Conservation (phyloP, 2,113 vertebrate species). For the Aphelocoma coerulescens region DNA sequence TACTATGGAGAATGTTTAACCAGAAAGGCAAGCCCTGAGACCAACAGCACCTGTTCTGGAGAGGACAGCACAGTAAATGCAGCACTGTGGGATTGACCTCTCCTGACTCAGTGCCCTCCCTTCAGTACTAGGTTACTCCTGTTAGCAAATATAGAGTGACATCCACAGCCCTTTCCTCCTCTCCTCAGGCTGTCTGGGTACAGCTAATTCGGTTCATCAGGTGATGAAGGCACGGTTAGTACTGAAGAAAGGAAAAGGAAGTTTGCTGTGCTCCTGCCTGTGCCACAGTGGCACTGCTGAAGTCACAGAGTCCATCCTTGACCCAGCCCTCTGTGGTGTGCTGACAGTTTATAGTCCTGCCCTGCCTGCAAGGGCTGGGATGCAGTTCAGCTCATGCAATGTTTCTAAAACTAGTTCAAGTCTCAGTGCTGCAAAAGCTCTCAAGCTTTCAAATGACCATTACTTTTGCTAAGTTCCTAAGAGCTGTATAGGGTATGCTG, state of each 20-base stretch:
- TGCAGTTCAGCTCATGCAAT: background rate
- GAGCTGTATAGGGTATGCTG: no score
- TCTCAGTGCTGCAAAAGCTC: background rate
- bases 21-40: background rate
- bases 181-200: background rate
- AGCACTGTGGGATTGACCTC: accelerated
- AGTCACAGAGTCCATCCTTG: background rate
- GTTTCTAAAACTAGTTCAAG: background rate
- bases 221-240: background rate
- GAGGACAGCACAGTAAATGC: background rate
- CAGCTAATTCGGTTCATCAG: background rate
- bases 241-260: background rate
- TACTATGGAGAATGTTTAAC: background rate
- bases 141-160: background rate
- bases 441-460: background rate
- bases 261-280: background rate
- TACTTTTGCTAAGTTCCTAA: background rate
- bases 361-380: background rate
- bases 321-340: background rate
- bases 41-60: background rate
- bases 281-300: background rate
- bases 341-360: background rate
- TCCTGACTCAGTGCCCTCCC: background rate
- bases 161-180: background rate
- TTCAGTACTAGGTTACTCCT: background rate